phyloP scores from a whole-genome alignment of 2,113 vertebrate species.

The Ariopsis seemanni region DNA sequence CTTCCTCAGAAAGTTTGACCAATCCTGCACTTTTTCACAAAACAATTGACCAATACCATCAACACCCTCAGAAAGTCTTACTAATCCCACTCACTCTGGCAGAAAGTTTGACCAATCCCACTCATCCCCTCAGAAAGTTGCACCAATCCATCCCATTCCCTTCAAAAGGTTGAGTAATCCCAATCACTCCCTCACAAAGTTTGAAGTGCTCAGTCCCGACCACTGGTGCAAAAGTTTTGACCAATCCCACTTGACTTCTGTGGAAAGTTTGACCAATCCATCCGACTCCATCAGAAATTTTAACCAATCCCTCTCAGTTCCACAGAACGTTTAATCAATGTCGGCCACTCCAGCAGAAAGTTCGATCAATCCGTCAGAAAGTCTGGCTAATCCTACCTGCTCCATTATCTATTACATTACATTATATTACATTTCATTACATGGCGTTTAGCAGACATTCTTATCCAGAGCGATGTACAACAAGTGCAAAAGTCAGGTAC shows the following conservation, averaged over 20 bases:
- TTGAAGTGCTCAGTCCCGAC: neutral
- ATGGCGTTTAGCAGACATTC: too few relatives aligned
- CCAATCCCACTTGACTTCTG: neutral
- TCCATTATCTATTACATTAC: too few relatives aligned
- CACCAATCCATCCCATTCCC: neutral
- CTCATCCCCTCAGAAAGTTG: neutral
- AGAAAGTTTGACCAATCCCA: neutral
- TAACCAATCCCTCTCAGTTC: neutral
- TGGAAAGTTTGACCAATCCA: neutral
- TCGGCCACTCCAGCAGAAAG: neutral
- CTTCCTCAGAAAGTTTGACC: neutral
- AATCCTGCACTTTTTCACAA: too few relatives aligned
- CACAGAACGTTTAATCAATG: too few relatives aligned
- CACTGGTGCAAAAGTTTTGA: neutral
- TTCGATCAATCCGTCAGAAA: neutral
- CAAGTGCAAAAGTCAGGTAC: too few relatives aligned
- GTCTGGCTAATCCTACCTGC: neutral
- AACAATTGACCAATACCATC: too few relatives aligned
- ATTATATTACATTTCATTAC: too few relatives aligned
- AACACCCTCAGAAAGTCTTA: too few relatives aligned
- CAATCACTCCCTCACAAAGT: neutral
- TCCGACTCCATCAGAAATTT: neutral
- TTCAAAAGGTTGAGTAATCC: neutral
- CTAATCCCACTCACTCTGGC: neutral
- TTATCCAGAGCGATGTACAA: too few relatives aligned